A percentile compares a stretch with the other conserved stretches of the same genome.
Conservation (phyloP, 2,888 invertebrate species). For the Cynaeus angustus region DNA sequence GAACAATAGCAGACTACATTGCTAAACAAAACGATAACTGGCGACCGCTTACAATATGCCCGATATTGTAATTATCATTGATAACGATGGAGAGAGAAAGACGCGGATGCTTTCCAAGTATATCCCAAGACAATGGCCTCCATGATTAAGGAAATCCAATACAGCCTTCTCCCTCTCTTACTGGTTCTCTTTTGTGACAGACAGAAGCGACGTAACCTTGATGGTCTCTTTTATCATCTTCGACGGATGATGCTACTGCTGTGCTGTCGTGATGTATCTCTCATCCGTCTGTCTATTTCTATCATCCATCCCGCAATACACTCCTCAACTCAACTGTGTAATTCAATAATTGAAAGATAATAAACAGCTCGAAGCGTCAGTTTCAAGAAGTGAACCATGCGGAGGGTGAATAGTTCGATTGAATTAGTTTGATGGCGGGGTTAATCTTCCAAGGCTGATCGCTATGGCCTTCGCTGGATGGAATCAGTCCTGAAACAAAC, state of each 20-base stretch:
- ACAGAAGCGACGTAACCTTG: constrained; percentile 39
- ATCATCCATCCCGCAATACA: constrained; percentile 40
- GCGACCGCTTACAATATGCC: constrained; percentile 39
- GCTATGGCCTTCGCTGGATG: constrained; percentile 14
- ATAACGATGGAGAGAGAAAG: constrained; percentile 20
- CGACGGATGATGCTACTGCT: constrained; percentile 22
- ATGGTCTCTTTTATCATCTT: constrained; percentile 37
- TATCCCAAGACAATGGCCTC: constrained; percentile 45
- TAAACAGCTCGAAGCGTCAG: constrained; percentile 42
- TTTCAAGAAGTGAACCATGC: constrained; percentile 45
- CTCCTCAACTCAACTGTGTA: constrained; percentile 47
- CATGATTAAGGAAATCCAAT: constrained; percentile 51
- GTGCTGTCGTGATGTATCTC: constrained; percentile 36
- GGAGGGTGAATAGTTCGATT: constrained; percentile 40
- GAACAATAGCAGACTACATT: constrained; percentile 41
- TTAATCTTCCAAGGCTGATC: constrained; percentile 36
- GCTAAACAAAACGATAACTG: constrained; percentile 48
- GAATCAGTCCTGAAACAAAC: constrained; percentile 42
- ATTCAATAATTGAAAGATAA: constrained; percentile 52
- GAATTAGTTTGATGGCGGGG: constrained; percentile 34
- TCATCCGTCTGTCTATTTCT: constrained; percentile 41
- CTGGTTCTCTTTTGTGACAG: constrained; percentile 29
- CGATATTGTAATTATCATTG: constrained; percentile 49
- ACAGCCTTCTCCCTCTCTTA: constrained; percentile 20
- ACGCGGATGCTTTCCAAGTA: constrained; percentile 37